Conservation (phyloP, 2,113 vertebrate genomes). For the Anarhynchus alexandrinus region DNA sequence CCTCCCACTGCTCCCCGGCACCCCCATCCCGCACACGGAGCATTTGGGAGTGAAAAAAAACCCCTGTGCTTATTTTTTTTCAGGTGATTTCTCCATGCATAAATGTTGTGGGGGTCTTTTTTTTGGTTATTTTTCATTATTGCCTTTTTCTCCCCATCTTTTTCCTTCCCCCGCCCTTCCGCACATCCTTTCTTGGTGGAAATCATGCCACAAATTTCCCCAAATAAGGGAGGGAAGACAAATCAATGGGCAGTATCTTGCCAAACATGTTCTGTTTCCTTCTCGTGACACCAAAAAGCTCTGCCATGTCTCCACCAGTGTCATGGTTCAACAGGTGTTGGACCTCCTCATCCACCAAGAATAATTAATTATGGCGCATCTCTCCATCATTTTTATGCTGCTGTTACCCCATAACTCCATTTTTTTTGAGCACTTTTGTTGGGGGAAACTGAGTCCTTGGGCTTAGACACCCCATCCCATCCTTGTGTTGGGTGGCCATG, state of each 20-base stretch:
- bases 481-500: neutral
- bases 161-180: neutral
- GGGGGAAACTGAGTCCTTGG: neutral
- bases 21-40: fast-evolving
- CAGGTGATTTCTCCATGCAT: neutral
- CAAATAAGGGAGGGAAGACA: neutral
- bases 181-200: neutral
- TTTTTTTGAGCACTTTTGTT: neutral
- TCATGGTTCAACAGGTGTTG: fast-evolving
- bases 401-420: neutral
- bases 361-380: neutral
- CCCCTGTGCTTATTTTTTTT: neutral
- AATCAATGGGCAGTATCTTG: neutral
- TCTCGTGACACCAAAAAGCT: neutral
- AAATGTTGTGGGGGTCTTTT: neutral
- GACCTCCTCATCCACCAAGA: neutral
- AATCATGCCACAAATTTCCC: neutral
- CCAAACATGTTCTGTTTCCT: neutral
- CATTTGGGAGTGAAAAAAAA: neutral
- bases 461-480: neutral
- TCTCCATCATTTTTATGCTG: neutral
- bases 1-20: fast-evolving
- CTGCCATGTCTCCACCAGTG: neutral
- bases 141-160: neutral
- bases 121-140: neutral